Evolutionary conservation across 2,888 invertebrate species (phyloP).

Genomic region (Leptinotarsa rubiginosa): DNA sequence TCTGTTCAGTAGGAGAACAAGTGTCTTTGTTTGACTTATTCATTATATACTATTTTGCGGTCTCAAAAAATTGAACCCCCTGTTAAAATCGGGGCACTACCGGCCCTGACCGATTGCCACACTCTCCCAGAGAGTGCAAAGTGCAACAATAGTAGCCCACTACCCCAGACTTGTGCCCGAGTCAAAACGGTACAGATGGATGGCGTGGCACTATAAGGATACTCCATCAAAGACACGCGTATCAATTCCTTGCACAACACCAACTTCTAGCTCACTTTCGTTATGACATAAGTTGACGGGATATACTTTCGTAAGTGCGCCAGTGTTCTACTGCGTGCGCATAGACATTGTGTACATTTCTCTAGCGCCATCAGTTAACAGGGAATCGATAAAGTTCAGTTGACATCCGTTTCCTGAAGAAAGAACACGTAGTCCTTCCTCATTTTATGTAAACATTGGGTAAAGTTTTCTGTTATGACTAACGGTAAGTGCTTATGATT

Average conservation of each 20-base stretch:
- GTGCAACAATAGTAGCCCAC: constrained; percentile 23
- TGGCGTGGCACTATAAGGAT: not conserved
- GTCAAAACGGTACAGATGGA: not conserved
- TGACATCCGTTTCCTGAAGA: constrained; percentile 36
- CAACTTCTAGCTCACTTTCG: not conserved
- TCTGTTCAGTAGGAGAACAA: too few species aligned
- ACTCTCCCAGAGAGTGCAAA: constrained; percentile 9
- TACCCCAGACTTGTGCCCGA: constrained; percentile 24
- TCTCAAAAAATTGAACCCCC: not conserved
- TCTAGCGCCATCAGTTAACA: not conserved
- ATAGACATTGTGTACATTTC: constrained; percentile 22
- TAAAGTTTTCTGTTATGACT: constrained; percentile 34
- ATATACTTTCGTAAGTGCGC: constrained; percentile 28
- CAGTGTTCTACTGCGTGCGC: constrained; percentile 41
- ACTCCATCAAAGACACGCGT: not conserved
- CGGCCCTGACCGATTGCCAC: constrained; percentile 24
- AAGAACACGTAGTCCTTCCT: constrained; percentile 21
- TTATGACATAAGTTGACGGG: constrained; percentile 2
- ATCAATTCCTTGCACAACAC: not conserved
- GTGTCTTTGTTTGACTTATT: too few species aligned
- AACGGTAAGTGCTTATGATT: constrained; percentile 36
- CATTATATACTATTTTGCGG: not conserved
- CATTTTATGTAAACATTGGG: constrained; percentile 13
- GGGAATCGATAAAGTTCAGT: constrained; percentile 35
- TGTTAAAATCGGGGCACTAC: not conserved